Conservation (phyloP, 2,113 vertebrate species). For the Petrocephalus microphthalmus region DNA sequence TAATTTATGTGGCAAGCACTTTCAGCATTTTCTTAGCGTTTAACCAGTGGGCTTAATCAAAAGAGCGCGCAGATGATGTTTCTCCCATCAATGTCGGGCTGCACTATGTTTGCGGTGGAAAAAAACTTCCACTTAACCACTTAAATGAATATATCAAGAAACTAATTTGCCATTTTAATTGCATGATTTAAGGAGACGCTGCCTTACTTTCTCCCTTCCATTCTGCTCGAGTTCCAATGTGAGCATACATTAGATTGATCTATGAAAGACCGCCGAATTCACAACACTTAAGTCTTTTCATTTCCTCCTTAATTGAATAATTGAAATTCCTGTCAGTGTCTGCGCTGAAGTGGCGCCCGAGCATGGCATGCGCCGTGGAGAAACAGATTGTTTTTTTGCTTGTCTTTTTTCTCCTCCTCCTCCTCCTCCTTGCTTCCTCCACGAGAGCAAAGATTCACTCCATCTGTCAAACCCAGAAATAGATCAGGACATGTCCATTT, state of each 20-base stretch:
- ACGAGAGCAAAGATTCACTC: slow-evolving; percentile 74
- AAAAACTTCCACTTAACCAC: slow-evolving; percentile 99
- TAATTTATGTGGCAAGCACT: slow-evolving; percentile 72
- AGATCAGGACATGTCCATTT: slow-evolving; percentile 80
- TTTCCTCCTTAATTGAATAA: slow-evolving; percentile 99
- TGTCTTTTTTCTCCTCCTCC: slow-evolving; percentile 26
- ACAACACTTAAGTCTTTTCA: slow-evolving; percentile 99
- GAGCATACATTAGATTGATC: slow-evolving; percentile 95
- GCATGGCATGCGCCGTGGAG: slow-evolving; percentile 70
- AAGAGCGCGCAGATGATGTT: slow-evolving; percentile 63
- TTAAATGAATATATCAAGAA: slow-evolving; percentile 99
- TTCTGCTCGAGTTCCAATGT: slow-evolving; percentile 93
- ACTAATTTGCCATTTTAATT: slow-evolving; percentile 99
- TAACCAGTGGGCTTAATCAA: slow-evolving; percentile 66
- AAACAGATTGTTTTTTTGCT: slow-evolving; percentile 52
- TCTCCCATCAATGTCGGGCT: slow-evolving; percentile 75
- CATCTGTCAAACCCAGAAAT: slow-evolving; percentile 76
- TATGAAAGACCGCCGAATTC: slow-evolving; percentile 91
- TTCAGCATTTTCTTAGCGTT: slow-evolving; percentile 64
- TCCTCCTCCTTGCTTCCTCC: slow-evolving; percentile 48
- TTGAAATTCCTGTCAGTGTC: slow-evolving; percentile 99
- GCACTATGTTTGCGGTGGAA: slow-evolving; percentile 76
- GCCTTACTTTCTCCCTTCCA: slow-evolving; percentile 94
- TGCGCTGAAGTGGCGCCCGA: slow-evolving; percentile 86
- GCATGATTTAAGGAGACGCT: slow-evolving; percentile 94